Conservation (phyloP, 2,888 invertebrate genomes). For the Andrena minutula region DNA sequence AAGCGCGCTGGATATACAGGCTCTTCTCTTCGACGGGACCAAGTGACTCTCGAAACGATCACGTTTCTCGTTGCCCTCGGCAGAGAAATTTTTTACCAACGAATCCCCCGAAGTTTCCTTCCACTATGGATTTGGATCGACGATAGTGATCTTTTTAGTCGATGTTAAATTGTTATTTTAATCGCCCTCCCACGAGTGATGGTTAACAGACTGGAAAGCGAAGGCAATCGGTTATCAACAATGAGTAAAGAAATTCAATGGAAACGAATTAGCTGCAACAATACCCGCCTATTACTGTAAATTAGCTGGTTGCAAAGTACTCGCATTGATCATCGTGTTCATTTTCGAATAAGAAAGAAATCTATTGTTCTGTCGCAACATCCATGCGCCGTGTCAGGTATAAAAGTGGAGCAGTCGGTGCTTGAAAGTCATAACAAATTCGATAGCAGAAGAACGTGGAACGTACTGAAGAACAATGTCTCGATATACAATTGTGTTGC, state of each 20-base stretch:
- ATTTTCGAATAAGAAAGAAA: no score
- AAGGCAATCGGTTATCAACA: no score
- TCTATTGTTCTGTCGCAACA: no score
- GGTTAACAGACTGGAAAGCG: not conserved
- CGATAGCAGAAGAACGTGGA: not conserved
- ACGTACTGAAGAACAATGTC: not conserved
- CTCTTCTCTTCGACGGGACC: not conserved
- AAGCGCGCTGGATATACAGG: not conserved
- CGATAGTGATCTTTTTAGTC: no score
- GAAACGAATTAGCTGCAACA: no score
- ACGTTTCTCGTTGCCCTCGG: not conserved
- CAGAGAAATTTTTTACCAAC: not conserved
- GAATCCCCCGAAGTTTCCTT: not conserved
- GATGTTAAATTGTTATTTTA: conserved; percentile 42
- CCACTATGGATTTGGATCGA: not conserved
- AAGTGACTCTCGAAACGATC: not conserved
- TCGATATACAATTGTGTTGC: not conserved
- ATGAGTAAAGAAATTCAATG: no score
- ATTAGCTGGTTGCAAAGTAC: no score
- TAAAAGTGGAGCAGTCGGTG: not conserved
- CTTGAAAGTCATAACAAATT: not conserved
- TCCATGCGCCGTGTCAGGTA: no score
- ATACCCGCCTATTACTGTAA: no score
- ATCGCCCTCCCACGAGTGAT: conserved; percentile 24
- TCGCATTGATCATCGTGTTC: no score